Evolutionary conservation across 1,140 invertebrate genomes (phyloP).

Genomic region (Antheraea mylitta): DNA sequence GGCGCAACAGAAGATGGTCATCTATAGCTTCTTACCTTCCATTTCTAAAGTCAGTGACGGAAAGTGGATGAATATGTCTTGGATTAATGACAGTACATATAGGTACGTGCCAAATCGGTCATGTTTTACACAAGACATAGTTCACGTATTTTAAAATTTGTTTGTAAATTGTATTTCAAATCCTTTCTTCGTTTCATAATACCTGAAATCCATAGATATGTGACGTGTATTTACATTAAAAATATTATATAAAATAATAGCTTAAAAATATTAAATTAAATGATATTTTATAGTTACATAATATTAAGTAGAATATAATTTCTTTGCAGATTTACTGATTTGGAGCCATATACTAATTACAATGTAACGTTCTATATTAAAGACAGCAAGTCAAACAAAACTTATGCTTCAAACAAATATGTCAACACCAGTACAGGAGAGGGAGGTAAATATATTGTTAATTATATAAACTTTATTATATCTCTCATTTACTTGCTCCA

Average conservation of each 20-base stretch:
- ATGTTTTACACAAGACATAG: no score
- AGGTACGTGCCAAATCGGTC: slow-evolving; percentile 32
- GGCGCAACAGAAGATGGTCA: slow-evolving; percentile 58
- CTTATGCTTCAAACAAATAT: slow-evolving; percentile 82
- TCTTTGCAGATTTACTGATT: slow-evolving; percentile 80
- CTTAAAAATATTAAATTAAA: no score
- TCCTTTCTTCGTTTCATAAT: no score
- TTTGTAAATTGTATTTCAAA: no score
- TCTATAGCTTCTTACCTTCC: slow-evolving; percentile 64
- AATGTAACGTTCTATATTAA: slow-evolving; percentile 47
- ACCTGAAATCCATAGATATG: no score
- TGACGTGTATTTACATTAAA: no score
- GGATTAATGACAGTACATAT: slow-evolving; percentile 61
- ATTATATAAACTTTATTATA: no score
- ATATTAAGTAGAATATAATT: neutral
- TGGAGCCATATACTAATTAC: slow-evolving; percentile 53
- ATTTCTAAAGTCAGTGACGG: slow-evolving; percentile 63
- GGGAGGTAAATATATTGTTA: slow-evolving; percentile 70
- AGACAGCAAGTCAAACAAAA: slow-evolving; percentile 71
- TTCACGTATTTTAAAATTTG: no score
- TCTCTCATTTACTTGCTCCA: no score
- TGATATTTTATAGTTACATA: no score
- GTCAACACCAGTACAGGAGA: slow-evolving; percentile 81
- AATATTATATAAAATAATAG: no score
- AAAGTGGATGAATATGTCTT: slow-evolving; percentile 63